Evolutionary conservation across 1,140 invertebrate genomes (phyloP), one percentile per base, ranked within the genome.

Genomic region (Thalassaphorura encarpata): DNA sequence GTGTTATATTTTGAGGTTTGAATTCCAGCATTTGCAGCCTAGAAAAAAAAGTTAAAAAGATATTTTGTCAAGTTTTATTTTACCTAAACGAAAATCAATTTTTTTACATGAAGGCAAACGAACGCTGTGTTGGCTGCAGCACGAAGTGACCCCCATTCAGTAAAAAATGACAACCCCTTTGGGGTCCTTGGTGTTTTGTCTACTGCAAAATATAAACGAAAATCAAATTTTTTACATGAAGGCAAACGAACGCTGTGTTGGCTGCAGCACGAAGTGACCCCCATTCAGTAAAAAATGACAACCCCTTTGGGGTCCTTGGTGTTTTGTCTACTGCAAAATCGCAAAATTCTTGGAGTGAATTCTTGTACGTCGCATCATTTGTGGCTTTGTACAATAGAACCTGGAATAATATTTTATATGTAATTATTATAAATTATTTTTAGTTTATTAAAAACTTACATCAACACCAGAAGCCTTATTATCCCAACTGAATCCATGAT

Each of bases 81-180:
- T 36, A n/a, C 33, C 33, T 36, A 36, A 11, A n/a, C 33, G 11
- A 11, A 11, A 11, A n/a, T 36, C 33, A 11, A 36, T 36, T 36
- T 11, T n/a, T 36, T 36, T n/a, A n/a, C 76, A 69, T 76, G 24
- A 15, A 76, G 66, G 48, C 77, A 79, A 41, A 80, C 60, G 62
- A 79, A 80, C 1, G 76, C 79, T 18, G 77, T 73, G 62, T 79
- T 81, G 3, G 77, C 75, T 2, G 77, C 76, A 54, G 78, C 76
- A 40, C 76, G 72, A 19, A 81, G 68, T 16, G 77, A 75, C n/a
- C 80, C 78, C 57, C 72, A 75, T 61, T 76, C 73, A 42, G 77
- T 72, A 47, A 80, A 74, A 67, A 75, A 81, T 8, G 80, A 58
- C 2, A 80, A 66, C 13, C 79, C 78, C 54, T 75, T 76, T 0